Evolutionary conservation across 2,888 invertebrate genomes (phyloP), one percentile per base, ranked within the genome.

Genomic region (Panopea generosa): DNA sequence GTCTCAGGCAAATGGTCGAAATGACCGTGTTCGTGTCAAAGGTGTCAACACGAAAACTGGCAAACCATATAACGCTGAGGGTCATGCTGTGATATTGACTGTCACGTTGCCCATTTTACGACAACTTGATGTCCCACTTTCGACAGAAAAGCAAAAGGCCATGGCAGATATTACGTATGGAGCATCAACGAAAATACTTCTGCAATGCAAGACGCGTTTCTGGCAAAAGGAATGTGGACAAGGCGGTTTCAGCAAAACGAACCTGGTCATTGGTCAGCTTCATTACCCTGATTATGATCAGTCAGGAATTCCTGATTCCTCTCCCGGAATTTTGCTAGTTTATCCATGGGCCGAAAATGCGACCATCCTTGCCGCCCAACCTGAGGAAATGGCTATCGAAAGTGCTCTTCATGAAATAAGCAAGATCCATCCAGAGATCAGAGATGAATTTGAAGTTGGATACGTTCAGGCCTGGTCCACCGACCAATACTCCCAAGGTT

Each of bases 21-120:
- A 7, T 7, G 11, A 33, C 9, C 27, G n/a, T 20, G 47, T 74
- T 1, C 40, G 38, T 27, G 78, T 78, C 0, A 49, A 16, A 1
- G 76, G 69, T 7, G 18, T 40, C 3, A 78, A 79, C 40, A 49
- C 6, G 1, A 33, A 40, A 14, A 71, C 73, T 14, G 63, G 73
- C 3, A 33, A 74, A 16, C 18, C 16, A 11, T 20, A 45, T 11
- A 18, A 11, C 0, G 63, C 50, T 38, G 11, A 3, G 9, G 78
- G 74, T 4, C 77, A 82, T 63, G 77, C 77, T 11, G 81, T 77
- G 2, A 65, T 82, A 40, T 4, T 82, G 9, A 77, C 82, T 6
- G 52, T 71, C 0, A 76, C 82, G 11, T 52, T 82, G 7, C 40
- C 63, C 1, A 69, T 79, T 33, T 49, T 82, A 7, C 61, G 82